phyloP scores from a whole-genome alignment of 2,113 vertebrate genomes.

The Saguinus midas region DNA sequence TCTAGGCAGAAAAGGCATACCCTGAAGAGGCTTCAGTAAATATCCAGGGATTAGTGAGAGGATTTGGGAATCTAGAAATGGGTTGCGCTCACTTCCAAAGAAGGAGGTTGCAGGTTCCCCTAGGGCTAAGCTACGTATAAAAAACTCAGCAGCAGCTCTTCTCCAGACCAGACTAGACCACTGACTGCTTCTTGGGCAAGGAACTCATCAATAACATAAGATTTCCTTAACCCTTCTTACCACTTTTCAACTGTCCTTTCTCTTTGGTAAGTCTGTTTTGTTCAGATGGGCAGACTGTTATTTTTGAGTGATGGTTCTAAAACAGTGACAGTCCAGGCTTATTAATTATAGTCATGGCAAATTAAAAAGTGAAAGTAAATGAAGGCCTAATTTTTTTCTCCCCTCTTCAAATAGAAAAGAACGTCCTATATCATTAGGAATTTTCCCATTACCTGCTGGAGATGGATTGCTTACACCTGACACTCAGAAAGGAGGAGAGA shows the following conservation, averaged over 20 bases:
- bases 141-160: neutral
- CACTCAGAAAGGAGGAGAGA: conserved; percentile 87
- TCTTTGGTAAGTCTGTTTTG: neutral
- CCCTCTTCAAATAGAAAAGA: conserved; percentile 90
- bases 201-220: neutral
- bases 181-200: neutral
- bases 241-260: neutral
- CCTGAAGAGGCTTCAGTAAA: neutral
- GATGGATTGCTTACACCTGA: conserved; percentile 91
- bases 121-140: neutral
- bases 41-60: neutral
- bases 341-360: neutral
- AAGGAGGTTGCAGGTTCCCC: neutral
- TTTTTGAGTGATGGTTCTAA: neutral
- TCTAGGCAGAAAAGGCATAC: neutral
- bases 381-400: conserved; percentile 32
- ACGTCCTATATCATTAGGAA: conserved; percentile 93
- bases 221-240: neutral
- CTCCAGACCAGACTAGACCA: neutral
- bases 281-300: neutral
- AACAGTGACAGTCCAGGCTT: neutral
- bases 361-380: conserved; percentile 21
- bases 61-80: neutral
- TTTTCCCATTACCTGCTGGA: conserved; percentile 91
- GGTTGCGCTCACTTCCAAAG: neutral